A percentile compares a stretch with the other conserved stretches of the same genome.
phyloP scores from a whole-genome alignment of 2,888 invertebrate genomes.

The Napeogenes inachia region DNA sequence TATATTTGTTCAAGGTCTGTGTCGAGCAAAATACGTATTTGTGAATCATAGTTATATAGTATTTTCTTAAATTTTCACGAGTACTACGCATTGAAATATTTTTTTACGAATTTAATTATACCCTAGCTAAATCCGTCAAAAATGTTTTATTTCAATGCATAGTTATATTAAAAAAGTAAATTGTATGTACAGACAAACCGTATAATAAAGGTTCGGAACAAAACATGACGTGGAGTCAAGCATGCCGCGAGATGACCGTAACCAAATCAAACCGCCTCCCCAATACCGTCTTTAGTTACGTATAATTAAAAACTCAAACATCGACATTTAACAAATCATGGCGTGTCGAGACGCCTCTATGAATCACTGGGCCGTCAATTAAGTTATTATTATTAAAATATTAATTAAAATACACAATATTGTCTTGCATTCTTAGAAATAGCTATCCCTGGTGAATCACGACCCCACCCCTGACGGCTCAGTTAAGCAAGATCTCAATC shows the following conservation, averaged over 20 bases:
- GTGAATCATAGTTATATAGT: constrained; percentile 34
- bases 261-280: constrained; percentile 63
- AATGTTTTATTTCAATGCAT: too few species aligned
- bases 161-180: constrained; percentile 9
- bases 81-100: too few species aligned
- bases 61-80: too few species aligned
- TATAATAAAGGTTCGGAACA: constrained; percentile 24
- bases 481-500: constrained; percentile 59
- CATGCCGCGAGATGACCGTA: constrained; percentile 48
- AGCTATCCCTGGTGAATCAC: constrained; percentile 57
- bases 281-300: constrained; percentile 70
- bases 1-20: constrained; percentile 17
- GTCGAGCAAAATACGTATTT: constrained; percentile 18
- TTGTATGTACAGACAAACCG: constrained; percentile 17
- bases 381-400: constrained; percentile 59
- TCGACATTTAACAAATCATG: constrained; percentile 70
- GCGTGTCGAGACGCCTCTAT: constrained; percentile 48
- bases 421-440: constrained; percentile 56
- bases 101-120: too few species aligned
- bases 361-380: constrained; percentile 67
- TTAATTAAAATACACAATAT: constrained; percentile 56
- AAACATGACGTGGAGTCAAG: constrained; percentile 31
- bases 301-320: constrained; percentile 74
- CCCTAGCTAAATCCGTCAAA: too few species aligned
- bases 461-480: constrained; percentile 64